phyloP scores from a whole-genome alignment of 2,888 invertebrate species.

The Aspidiotus destructor region DNA sequence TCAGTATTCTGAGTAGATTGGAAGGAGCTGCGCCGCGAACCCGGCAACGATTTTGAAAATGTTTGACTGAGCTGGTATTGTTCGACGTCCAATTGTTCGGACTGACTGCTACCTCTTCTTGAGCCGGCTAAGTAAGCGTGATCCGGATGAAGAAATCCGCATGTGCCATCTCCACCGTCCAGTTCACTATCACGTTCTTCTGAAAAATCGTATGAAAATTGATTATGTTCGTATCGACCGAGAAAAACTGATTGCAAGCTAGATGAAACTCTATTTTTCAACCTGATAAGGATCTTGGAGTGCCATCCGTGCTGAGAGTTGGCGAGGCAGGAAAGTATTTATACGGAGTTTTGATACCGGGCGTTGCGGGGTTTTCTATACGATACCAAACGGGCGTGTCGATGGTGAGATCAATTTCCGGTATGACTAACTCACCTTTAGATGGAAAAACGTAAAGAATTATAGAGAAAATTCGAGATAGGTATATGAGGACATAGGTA shows the following conservation, averaged over 20 bases:
- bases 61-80: conserved; percentile 71
- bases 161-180: conserved; percentile 48
- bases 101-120: conserved; percentile 77
- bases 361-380: conserved; percentile 57
- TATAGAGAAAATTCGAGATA: no score
- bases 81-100: conserved; percentile 74
- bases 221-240: not conserved
- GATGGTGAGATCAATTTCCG: conserved; percentile 34
- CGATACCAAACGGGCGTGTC: conserved; percentile 86
- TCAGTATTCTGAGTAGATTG: conserved; percentile 46
- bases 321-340: conserved; percentile 28
- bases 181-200: conserved; percentile 67
- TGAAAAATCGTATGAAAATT: conserved; percentile 36
- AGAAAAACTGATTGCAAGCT: not conserved
- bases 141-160: conserved; percentile 70
- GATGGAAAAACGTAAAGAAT: no score
- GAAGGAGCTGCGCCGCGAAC: conserved; percentile 74
- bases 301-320: conserved; percentile 27
- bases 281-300: conserved; percentile 29
- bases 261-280: not conserved
- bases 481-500: not conserved
- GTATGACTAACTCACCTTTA: conserved; percentile 26
- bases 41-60: conserved; percentile 74
- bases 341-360: conserved; percentile 60
- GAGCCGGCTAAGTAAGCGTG: conserved; percentile 69